phyloP scores from a whole-genome alignment of 1,140 invertebrate species.

The Propsilocerus akamusi region DNA sequence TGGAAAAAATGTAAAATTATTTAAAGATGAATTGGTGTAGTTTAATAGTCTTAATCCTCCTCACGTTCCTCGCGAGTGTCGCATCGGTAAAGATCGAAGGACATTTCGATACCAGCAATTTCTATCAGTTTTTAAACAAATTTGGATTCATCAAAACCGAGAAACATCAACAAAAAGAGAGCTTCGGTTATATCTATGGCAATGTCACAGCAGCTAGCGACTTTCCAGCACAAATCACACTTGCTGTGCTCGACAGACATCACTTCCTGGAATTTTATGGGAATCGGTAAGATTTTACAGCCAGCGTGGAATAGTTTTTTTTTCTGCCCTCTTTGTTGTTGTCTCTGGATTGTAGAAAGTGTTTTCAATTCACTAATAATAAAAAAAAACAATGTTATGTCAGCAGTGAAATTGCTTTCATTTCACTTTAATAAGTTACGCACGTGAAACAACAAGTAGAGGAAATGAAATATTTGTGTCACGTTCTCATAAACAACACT shows the following conservation, averaged over 20 bases:
- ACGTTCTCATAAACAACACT: too few species aligned
- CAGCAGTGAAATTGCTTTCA: too few species aligned
- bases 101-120: slow-evolving; percentile 46
- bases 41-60: neutral
- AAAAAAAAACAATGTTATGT: too few species aligned
- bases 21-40: neutral
- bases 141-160: slow-evolving; percentile 97
- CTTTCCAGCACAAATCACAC: slow-evolving; percentile 40
- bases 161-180: slow-evolving; percentile 52
- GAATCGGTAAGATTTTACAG: slow-evolving; percentile 32
- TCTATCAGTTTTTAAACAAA: slow-evolving; percentile 83
- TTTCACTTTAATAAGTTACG: too few species aligned
- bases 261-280: slow-evolving; percentile 81
- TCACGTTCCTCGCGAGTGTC: neutral
- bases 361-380: too few species aligned
- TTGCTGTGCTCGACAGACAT: slow-evolving; percentile 69
- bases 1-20: neutral
- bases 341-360: too few species aligned
- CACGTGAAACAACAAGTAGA: slow-evolving; percentile 12
- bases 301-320: neutral
- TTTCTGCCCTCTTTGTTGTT: slow-evolving; percentile 10
- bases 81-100: slow-evolving; percentile 20
- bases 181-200: slow-evolving; percentile 87
- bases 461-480: too few species aligned
- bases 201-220: slow-evolving; percentile 62